Base-by-base conservation (phyloP, 2,113 vertebrate genomes). In the Odobenus rosmarus region DNA sequence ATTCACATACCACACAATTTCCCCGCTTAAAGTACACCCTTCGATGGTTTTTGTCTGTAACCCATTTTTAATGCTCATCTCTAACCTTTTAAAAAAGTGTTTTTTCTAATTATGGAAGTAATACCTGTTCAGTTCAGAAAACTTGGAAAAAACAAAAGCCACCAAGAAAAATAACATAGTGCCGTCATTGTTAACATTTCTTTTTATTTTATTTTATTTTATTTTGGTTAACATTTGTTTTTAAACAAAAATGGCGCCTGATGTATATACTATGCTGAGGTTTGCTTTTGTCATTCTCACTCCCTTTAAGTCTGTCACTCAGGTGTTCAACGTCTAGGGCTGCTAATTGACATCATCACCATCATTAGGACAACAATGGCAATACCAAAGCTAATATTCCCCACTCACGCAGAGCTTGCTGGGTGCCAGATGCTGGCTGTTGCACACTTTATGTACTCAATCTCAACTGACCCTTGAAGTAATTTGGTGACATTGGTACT, bases 31-130 rank as follows among this genome's bases (percentile, higher is more conserved):
- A 67, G 21, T 62, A 10, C 59, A 53, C 51, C 42, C 26, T 18
- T 93, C 26, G 19, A 2, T 93, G 62, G 12, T 83, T 91, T 92
- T 62, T 83, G 57, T 57, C 31, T 51, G 49, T 42, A 93, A 36
- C 57, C 91, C 42, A 86, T 81, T 87, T 91, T 93, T 88, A 79
- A 93, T 79, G 39, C 13, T 97, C 72, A 90, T 89, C 79, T 81
- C 49, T 88, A 88, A 88, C 64, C 77, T 89, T 83, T 80, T 51
- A 69, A n/a, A 82, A 51, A 59, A 46, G 10, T 46, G 16, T 51
- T 55, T 85, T 89, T 95, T 39, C 36, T 84, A 61, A 94, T 97
- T 94, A 59, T 7, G 10, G 21, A 87, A 55, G 33, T 69, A 51
- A 88, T 74, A 46, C 57, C 26, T 87, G 39, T 84, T 94, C 55